phyloP scores from a whole-genome alignment of 2,888 invertebrate species.

The Dicranocentrus wangi region DNA sequence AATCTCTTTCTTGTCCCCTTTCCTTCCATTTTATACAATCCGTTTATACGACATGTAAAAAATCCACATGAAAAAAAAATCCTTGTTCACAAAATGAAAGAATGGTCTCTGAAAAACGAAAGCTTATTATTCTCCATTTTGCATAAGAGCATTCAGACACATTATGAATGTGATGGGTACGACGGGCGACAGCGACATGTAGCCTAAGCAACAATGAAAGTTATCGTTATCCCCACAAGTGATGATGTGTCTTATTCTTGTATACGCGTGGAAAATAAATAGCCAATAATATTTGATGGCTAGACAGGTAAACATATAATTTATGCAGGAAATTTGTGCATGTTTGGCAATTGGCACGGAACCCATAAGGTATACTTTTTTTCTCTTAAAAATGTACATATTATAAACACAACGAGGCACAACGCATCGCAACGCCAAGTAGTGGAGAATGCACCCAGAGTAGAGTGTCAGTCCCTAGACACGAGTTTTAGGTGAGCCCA shows the following conservation, averaged over 20 bases:
- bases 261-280: constrained; percentile 33
- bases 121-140: constrained; percentile 5
- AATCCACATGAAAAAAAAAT: background rate
- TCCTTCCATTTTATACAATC: too few relatives aligned
- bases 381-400: background rate
- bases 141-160: background rate
- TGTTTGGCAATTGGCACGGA: constrained; percentile 22
- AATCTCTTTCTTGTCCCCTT: too few relatives aligned
- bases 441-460: constrained; percentile 28
- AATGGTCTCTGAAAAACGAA: constrained; percentile 19
- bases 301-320: constrained; percentile 52
- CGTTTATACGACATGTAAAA: too few relatives aligned
- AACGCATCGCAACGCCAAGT: constrained; percentile 15
- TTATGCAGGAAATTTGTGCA: constrained; percentile 45
- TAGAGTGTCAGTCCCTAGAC: too few relatives aligned
- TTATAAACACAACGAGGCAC: background rate
- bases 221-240: constrained; percentile 6
- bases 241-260: background rate
- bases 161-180: too few relatives aligned
- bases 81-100: constrained; percentile 11
- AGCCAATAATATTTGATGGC: constrained; percentile 54
- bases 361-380: background rate
- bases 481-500: too few relatives aligned
- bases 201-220: background rate
- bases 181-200: background rate